These are phyloP conservation scores for Acanthosepion esculentum DNA, from an alignment of 2,888 invertebrate species.

Conservation along the genomic window DNA sequence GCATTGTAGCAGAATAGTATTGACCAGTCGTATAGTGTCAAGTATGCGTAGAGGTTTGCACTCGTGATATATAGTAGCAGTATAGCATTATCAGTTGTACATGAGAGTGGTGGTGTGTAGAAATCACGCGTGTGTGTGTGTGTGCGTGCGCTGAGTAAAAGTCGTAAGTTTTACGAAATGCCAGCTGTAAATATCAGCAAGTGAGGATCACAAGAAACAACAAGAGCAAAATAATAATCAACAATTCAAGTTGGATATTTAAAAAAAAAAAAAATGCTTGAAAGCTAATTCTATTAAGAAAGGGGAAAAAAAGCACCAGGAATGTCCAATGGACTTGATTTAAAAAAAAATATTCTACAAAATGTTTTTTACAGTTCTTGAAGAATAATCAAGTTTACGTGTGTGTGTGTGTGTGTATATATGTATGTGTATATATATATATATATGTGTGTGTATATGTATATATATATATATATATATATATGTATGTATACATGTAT, in stretches of 20 bases:
- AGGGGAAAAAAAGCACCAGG: neutral
- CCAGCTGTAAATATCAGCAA: neutral
- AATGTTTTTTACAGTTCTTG: neutral
- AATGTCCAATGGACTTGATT: neutral
- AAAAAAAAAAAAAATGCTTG: neutral
- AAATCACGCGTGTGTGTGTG: neutral
- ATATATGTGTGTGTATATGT: neutral
- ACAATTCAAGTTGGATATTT: neutral
- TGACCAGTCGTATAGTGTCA: neutral
- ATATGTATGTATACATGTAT: too few species aligned
- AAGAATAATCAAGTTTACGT: neutral
- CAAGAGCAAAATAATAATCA: neutral
- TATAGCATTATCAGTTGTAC: neutral
- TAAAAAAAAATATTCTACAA: neutral
- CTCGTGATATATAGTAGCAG: neutral
- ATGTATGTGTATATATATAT: too few species aligned
- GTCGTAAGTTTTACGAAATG: neutral
- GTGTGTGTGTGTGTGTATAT: neutral
- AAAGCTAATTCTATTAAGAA: neutral
- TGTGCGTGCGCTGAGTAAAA: neutral
- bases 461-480: too few species aligned
- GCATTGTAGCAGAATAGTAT: too few species aligned
- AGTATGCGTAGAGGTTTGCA: neutral
- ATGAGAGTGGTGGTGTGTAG: neutral
- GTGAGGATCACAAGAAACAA: neutral